Percentiles rank a stretch among this genome's conserved stretches.
These are phyloP conservation scores for Onychomys leucogaster DNA, from an alignment of 2,797 vertebrate genomes.

Conservation along the genomic window DNA sequence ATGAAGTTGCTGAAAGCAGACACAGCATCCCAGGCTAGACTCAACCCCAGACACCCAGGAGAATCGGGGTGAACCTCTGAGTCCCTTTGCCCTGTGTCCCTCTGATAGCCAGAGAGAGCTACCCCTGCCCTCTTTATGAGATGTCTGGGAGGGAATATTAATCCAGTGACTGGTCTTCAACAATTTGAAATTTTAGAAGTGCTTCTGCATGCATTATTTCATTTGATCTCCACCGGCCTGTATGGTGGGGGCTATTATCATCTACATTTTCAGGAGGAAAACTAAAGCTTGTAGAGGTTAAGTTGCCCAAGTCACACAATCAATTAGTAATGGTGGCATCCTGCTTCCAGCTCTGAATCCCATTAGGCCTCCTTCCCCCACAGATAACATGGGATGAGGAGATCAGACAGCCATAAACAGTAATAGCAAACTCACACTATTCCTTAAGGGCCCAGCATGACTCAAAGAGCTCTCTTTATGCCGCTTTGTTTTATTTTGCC, in stretches of 20 bases:
- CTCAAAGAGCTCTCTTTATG: neutral
- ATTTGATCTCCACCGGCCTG: slow-evolving; percentile 31
- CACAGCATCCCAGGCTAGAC: neutral
- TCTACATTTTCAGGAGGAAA: slow-evolving; percentile 65
- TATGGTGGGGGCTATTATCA: slow-evolving; percentile 25
- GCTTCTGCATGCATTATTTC: slow-evolving; percentile 61
- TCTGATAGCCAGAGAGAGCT: slow-evolving; percentile 31
- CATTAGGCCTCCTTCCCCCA: neutral
- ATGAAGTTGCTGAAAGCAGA: neutral
- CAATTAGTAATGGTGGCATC: slow-evolving; percentile 14
- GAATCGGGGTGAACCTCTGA: slow-evolving; percentile 30
- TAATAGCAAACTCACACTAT: neutral
- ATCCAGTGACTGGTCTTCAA: slow-evolving; percentile 18
- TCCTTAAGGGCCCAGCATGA: neutral
- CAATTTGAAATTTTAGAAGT: slow-evolving; percentile 59
- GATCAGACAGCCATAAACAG: neutral
- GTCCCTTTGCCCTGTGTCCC: neutral
- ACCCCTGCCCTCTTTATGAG: slow-evolving; percentile 15
- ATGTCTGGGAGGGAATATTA: slow-evolving; percentile 37
- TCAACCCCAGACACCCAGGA: neutral
- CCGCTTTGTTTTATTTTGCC: neutral
- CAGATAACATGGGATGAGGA: neutral
- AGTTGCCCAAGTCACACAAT: slow-evolving; percentile 29
- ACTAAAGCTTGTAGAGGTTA: neutral
- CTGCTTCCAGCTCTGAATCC: slow-evolving; percentile 45